phyloP scores from a whole-genome alignment of 92 coral and sea anemone genomes.

The Parazoanthus swiftii region DNA sequence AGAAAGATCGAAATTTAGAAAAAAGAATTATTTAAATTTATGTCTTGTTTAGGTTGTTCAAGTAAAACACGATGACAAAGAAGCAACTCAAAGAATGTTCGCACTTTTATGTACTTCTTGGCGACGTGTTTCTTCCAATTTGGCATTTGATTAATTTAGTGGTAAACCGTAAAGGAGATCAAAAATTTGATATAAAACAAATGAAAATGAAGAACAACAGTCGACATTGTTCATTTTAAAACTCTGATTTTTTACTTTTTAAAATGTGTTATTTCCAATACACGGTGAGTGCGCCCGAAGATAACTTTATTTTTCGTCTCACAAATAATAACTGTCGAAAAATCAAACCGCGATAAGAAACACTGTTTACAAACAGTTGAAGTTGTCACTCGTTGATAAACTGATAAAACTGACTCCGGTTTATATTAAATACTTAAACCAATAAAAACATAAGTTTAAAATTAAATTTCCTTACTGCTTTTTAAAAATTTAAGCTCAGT shows the following conservation, averaged over 20 bases:
- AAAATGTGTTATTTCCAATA: neutral
- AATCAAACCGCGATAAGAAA: neutral
- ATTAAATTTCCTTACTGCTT: neutral
- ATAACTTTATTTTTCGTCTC: neutral
- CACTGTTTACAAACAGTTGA: neutral
- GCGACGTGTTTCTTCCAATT: neutral
- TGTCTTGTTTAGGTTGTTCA: neutral
- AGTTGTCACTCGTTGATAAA: constrained; percentile 1
- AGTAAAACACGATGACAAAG: neutral
- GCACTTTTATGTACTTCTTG: neutral
- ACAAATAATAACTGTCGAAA: neutral
- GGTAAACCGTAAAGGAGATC: neutral
- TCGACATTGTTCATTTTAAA: neutral
- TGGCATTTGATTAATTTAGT: constrained; percentile 3
- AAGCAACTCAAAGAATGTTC: constrained; percentile 9
- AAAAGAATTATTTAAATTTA: neutral
- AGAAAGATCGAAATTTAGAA: neutral
- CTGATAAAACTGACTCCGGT: neutral
- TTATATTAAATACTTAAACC: constrained; percentile 27
- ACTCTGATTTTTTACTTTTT: neutral
- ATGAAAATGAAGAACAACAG: neutral
- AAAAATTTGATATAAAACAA: neutral
- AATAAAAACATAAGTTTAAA: neutral
- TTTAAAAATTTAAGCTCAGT: neutral
- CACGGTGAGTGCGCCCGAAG: neutral